Percentiles rank a stretch among this genome's conserved stretches.
Evolutionary conservation across 2,113 vertebrate genomes (phyloP).

Genomic region (Gambusia holbrooki): DNA sequence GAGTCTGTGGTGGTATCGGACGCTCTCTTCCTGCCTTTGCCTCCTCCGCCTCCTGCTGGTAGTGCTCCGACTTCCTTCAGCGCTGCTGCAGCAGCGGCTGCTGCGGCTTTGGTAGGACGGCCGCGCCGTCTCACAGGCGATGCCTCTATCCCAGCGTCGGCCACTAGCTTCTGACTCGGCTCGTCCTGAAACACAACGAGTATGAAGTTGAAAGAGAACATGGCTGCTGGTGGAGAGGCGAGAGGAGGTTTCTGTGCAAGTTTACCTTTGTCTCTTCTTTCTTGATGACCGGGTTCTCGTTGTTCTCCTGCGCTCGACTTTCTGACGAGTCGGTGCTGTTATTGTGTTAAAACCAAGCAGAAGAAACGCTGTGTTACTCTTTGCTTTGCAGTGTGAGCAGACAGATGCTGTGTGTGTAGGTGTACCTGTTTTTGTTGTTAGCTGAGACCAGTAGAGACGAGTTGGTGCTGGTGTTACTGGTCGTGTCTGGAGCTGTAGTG

Average conservation of each 20-base stretch:
- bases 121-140: conserved; percentile 68
- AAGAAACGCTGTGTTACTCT: neutral
- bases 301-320: conserved; percentile 92
- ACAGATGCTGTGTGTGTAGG: neutral
- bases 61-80: conserved; percentile 79
- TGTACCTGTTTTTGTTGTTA: conserved; percentile 89
- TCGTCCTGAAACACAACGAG: conserved; percentile 51
- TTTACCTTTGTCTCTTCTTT: conserved; percentile 85
- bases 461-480: conserved; percentile 88
- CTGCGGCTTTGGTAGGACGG: conserved; percentile 81
- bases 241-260: neutral
- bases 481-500: conserved; percentile 81
- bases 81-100: conserved; percentile 73
- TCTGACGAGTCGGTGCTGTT: conserved; percentile 86
- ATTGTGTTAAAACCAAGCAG: neutral
- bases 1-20: conserved; percentile 85
- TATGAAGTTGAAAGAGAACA: neutral
- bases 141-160: conserved; percentile 76
- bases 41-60: conserved; percentile 74
- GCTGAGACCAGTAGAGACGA: conserved; percentile 85
- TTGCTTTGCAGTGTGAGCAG: neutral
- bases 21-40: conserved; percentile 91
- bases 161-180: conserved; percentile 56
- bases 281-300: conserved; percentile 93
- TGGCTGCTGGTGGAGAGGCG: neutral